Evolutionary conservation across 2,888 invertebrate genomes (phyloP), one percentile per base, ranked within the genome.

Genomic region (Quadroppia sp.): DNA sequence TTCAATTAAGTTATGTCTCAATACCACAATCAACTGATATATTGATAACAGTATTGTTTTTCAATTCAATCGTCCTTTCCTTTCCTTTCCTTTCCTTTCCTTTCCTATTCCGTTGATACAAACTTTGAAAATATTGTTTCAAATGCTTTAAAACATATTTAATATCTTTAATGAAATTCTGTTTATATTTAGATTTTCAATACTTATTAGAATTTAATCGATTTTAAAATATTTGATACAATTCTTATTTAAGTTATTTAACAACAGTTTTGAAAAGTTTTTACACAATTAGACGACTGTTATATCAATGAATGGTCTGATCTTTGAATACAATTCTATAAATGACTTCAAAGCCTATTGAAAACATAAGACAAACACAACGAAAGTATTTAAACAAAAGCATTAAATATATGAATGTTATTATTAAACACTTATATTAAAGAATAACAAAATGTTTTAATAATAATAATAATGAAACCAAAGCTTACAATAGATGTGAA

Each of bases 371-470:
- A 25, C 53, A 53, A 53, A 53, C 53, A 53, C 23, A 53, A 7
- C 2, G 7, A 23, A 53, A 13, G 2, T 53, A 3, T 53, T 53
- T 25, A 23, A 23, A 20, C 7, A 53, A 45, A 53, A 25, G 11
- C 25, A 36, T 36, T 36, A 36, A 36, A n/a, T n/a, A n/a, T n/a
- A 48, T 48, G 20, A 48, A 48, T 48, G 59, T 15, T 59, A 30
- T 30, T 67, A 67, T 32, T 67, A 40, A 67, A 23, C n/a, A 40
- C 28, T 67, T 67, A 11, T 67, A 36, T 64, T 32, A 59, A 59
- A 67, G 32, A 36, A 40, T 67, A 40, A 67, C 20, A 40, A 40
- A 67, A 36, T 23, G 17, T 20, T 40, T 40, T 17, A 30, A 23
- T 67, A 32, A 67, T 23, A 67, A 42, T 42, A n/a, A 67, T 67